Conservation (phyloP, 30 jellyfish, hydroid and myxozoan genomes). For the Aurelia coerulea region DNA sequence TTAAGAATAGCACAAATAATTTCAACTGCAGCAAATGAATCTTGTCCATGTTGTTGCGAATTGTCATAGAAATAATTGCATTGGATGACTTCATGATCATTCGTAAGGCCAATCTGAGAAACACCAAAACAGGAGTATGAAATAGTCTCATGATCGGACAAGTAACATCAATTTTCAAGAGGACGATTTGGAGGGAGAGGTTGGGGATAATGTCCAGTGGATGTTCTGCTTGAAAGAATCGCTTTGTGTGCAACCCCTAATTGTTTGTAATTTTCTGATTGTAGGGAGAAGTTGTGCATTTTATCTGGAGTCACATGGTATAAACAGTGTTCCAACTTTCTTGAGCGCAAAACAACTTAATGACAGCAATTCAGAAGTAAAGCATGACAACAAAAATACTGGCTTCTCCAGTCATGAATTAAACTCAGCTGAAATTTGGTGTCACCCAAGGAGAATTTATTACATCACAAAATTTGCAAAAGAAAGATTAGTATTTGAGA, state of each 20-base stretch:
- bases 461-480: constrained; percentile 25
- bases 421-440: constrained; percentile 1
- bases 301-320: constrained; percentile 1
- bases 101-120: no score
- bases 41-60: no score
- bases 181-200: no score
- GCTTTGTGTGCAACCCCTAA: background rate
- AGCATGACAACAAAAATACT: background rate
- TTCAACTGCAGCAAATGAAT: no score
- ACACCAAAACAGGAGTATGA: no score
- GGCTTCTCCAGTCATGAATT: background rate
- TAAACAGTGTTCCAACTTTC: constrained; percentile 1
- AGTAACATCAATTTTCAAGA: no score
- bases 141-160: no score
- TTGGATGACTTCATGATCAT: no score
- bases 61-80: no score
- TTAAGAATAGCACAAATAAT: no score
- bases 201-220: no score
- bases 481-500: constrained; percentile 34
- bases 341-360: background rate
- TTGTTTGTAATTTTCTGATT: background rate
- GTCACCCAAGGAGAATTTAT: constrained; percentile 39
- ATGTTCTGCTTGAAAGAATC: background rate
- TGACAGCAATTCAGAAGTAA: constrained; percentile 1
- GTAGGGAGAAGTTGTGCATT: constrained; percentile 1